Evolutionary conservation across 2,888 invertebrate species (phyloP).

Genomic region (Polylopha cassiicola): DNA sequence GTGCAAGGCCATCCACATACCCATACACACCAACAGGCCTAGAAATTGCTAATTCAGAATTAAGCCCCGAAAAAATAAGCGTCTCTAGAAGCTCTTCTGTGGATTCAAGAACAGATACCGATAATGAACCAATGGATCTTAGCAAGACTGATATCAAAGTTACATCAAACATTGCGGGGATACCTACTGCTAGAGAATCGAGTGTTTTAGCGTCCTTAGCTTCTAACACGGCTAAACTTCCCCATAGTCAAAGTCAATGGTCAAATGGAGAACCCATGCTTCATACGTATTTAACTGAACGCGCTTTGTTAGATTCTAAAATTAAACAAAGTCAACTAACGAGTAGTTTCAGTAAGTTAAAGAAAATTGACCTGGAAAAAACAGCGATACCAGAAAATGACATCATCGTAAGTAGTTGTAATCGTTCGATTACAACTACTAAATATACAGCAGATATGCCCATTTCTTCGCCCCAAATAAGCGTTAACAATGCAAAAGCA

Average conservation of each 20-base stretch:
- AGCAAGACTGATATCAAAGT: conserved; percentile 63
- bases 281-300: conserved; percentile 84
- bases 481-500: conserved; percentile 34
- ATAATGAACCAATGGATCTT: conserved; percentile 75
- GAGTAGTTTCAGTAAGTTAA: conserved; percentile 52
- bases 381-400: conserved; percentile 44
- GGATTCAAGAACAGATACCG: conserved; percentile 56
- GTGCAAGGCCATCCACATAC: conserved; percentile 81
- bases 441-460: conserved; percentile 32
- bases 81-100: conserved; percentile 39
- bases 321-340: conserved; percentile 82
- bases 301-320: conserved; percentile 82
- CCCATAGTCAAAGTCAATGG: conserved; percentile 76
- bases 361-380: conserved; percentile 56
- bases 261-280: conserved; percentile 80
- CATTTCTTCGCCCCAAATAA: conserved; percentile 31
- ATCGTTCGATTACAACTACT: conserved; percentile 30
- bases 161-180: conserved; percentile 62
- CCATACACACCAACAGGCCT: conserved; percentile 76
- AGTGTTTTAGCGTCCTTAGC: conserved; percentile 79
- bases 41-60: conserved; percentile 44
- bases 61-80: conserved; percentile 46
- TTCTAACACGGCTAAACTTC: conserved; percentile 79
- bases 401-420: conserved; percentile 32
- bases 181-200: conserved; percentile 79